Evolutionary conservation across 2,797 vertebrate species (phyloP), one percentile per base, ranked within the genome.

Genomic region (Pangasius macronema): DNA sequence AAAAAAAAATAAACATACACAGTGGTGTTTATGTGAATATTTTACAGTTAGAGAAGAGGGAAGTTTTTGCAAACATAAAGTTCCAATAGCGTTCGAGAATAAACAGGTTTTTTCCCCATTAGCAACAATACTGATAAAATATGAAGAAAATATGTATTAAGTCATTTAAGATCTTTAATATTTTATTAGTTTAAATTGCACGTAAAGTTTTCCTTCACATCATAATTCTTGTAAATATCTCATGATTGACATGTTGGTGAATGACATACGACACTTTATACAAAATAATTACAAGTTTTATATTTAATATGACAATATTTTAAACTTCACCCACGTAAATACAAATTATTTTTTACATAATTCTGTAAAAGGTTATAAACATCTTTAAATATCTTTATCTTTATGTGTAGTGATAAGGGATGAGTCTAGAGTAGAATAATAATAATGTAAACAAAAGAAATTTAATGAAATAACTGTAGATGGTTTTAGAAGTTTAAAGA

Each of bases 111-210:
- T 14, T 65, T 63, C 39, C 36, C 33, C 67, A 55, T 72, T 49
- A 67, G 27, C 72, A 72, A 63, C 77, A 87, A 87, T 89, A 82
- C 68, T 87, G 84, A 72, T 87, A 76, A 36, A 63, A 65, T 36
- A 77, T 86, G 70, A 70, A 89, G 68, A 85, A 82, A 82, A 82
- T 18, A 33, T 51, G 46, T 51, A 51, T n/a, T 49, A 20, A 20
- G n/a, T 33, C 0, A 24, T 30, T 1, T 6, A 33, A n/a, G 33
- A 86, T 83, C 30, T 79, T 79, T 5, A 59, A 7, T 10, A 79
- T 59, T 39, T 16, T 84, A 82, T 84, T 87, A 75, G 9, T 57
- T 73, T 59, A 49, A 59, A 83, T 11, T 84, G 51, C 68, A 84
- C 53, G 63, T 46, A 70, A 80, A 86, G 75, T 51, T 75, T 89